Evolutionary conservation across 2,888 invertebrate species (phyloP).

Genomic region (Limnephilus auricula): DNA sequence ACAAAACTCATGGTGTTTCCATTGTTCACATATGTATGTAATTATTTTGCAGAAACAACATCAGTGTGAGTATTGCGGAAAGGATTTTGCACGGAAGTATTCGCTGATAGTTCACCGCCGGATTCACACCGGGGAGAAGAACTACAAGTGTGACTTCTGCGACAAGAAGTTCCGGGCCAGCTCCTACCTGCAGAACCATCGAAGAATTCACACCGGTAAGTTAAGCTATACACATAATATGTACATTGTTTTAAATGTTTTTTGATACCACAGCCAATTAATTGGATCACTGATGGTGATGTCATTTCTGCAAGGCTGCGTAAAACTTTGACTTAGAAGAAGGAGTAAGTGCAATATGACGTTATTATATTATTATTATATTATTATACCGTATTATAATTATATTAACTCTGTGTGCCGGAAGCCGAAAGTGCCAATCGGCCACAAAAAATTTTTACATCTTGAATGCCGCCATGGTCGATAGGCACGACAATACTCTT

Average conservation of each 20-base stretch:
- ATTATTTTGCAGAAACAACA: conserved; percentile 81
- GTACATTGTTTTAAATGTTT: too few species aligned
- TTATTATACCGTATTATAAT: too few species aligned
- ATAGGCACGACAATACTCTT: too few species aligned
- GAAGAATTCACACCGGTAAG: conserved; percentile 89
- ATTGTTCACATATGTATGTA: neutral
- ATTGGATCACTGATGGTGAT: neutral
- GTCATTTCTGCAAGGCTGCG: neutral
- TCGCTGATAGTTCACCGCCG: conserved; percentile 90
- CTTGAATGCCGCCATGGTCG: too few species aligned
- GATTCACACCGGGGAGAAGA: conserved; percentile 91
- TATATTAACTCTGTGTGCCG: too few species aligned
- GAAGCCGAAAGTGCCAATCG: too few species aligned
- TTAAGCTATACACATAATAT: neutral
- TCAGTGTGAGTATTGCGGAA: conserved; percentile 93
- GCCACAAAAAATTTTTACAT: too few species aligned
- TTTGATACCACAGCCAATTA: neutral
- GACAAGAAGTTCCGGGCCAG: conserved; percentile 90
- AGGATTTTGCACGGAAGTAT: conserved; percentile 92
- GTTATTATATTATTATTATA: too few species aligned
- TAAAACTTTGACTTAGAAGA: too few species aligned
- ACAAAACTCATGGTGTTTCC: neutral
- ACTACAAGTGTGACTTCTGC: conserved; percentile 92
- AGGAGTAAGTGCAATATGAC: neutral
- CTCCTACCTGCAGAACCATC: conserved; percentile 89